These are phyloP conservation scores for Pachymerium ferrugineum DNA, from an alignment of 2,888 invertebrate species.

Conservation along the genomic window DNA sequence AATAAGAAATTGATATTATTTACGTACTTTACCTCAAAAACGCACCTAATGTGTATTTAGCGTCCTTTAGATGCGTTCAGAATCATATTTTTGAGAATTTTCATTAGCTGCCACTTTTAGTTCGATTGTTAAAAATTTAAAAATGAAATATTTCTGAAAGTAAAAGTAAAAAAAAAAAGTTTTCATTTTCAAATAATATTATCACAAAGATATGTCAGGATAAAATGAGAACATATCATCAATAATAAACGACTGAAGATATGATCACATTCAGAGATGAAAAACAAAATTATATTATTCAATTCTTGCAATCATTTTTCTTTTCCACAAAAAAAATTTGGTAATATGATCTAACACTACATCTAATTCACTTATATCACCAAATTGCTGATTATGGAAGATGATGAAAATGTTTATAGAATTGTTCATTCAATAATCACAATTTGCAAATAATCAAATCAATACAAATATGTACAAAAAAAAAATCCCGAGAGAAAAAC, in stretches of 20 bases:
- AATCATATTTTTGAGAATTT: not conserved
- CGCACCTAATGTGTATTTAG: too few relatives aligned
- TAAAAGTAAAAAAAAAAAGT: not conserved
- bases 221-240: not conserved
- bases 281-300: not conserved
- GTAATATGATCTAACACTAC: slow-evolving; percentile 1
- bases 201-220: not conserved
- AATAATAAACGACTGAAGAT: not conserved
- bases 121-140: too few relatives aligned
- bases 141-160: too few relatives aligned
- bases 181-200: not conserved
- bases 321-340: not conserved
- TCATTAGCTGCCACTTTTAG: slow-evolving; percentile 6
- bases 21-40: too few relatives aligned
- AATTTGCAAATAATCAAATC: not conserved
- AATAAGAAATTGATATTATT: too few relatives aligned
- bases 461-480: not conserved
- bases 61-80: not conserved
- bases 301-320: not conserved
- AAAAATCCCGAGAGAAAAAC: too few relatives aligned
- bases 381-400: not conserved
- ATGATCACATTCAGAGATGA: not conserved
- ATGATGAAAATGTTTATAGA: not conserved
- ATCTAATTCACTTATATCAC: not conserved
- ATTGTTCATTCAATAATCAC: not conserved